Conservation (phyloP, 2,797 vertebrate species). For the Sebastes glaucus region DNA sequence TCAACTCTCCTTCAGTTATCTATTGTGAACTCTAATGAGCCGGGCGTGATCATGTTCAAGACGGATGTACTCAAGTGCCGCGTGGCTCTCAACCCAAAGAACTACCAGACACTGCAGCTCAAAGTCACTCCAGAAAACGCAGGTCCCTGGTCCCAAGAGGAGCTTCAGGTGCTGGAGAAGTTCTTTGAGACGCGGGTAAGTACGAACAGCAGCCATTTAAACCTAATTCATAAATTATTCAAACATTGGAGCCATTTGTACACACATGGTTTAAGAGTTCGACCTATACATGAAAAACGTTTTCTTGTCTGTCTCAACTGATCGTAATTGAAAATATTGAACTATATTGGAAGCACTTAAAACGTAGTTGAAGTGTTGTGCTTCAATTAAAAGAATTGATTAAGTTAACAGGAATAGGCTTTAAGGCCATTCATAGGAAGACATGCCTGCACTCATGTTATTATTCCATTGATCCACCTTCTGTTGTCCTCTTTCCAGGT, state of each 20-base stretch:
- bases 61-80: slow-evolving; percentile 97
- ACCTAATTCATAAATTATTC: not conserved
- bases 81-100: slow-evolving; percentile 97
- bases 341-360: too few relatives aligned
- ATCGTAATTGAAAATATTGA: too few relatives aligned
- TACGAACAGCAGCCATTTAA: not conserved
- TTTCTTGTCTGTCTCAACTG: not conserved
- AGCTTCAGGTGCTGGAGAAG: slow-evolving; percentile 97
- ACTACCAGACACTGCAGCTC: slow-evolving; percentile 97
- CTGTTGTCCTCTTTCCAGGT: slow-evolving; percentile 80
- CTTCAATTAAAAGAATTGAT: not conserved
- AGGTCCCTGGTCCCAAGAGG: slow-evolving; percentile 97
- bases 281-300: too few relatives aligned
- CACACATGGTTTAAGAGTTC: too few relatives aligned
- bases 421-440: not conserved
- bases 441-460: not conserved
- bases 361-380: not conserved
- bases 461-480: not conserved
- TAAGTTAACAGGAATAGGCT: not conserved
- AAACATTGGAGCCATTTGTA: not conserved
- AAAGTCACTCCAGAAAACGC: slow-evolving; percentile 98
- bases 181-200: slow-evolving; percentile 98
- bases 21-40: slow-evolving; percentile 97
- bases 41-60: slow-evolving; percentile 99
- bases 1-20: slow-evolving; percentile 84